These are phyloP conservation scores for Enteromius afrohamiltoni DNA, from an alignment of 2,797 vertebrate genomes.

Conservation along the genomic window DNA sequence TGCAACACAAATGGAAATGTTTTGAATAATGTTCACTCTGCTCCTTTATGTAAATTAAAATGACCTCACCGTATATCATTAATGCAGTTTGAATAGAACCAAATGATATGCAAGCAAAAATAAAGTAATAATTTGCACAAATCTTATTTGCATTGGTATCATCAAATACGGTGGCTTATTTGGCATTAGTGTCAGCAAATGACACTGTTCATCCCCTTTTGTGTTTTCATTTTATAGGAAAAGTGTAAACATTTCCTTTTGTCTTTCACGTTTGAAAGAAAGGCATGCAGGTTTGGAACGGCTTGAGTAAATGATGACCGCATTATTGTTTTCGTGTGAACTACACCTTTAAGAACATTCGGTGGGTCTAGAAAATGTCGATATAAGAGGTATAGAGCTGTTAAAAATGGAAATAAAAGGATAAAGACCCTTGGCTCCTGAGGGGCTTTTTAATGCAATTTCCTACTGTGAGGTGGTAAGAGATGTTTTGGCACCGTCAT, in stretches of 20 bases:
- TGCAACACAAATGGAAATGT: background rate
- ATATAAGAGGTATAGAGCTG: constrained; percentile 9
- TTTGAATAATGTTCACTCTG: background rate
- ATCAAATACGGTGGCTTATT: background rate
- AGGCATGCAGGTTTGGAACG: background rate
- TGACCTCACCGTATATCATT: background rate
- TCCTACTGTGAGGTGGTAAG: constrained; percentile 56
- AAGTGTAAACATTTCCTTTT: constrained; percentile 7
- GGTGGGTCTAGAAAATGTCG: background rate
- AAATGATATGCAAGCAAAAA: background rate
- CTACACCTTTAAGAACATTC: constrained; percentile 2
- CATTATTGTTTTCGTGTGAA: background rate
- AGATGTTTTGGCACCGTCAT: constrained; percentile 68
- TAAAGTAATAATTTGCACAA: background rate
- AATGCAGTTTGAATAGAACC: background rate
- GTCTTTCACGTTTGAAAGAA: constrained; percentile 16
- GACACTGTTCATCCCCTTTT: background rate
- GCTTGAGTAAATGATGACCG: background rate
- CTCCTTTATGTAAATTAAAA: background rate
- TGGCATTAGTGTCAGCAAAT: background rate
- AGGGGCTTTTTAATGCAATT: constrained; percentile 61
- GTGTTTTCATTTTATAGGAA: background rate
- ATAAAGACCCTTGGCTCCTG: constrained; percentile 35
- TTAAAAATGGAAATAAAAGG: constrained; percentile 25
- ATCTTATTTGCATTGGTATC: background rate